Conservation (phyloP, 2,113 vertebrate species). For the Antennarius striatus region DNA sequence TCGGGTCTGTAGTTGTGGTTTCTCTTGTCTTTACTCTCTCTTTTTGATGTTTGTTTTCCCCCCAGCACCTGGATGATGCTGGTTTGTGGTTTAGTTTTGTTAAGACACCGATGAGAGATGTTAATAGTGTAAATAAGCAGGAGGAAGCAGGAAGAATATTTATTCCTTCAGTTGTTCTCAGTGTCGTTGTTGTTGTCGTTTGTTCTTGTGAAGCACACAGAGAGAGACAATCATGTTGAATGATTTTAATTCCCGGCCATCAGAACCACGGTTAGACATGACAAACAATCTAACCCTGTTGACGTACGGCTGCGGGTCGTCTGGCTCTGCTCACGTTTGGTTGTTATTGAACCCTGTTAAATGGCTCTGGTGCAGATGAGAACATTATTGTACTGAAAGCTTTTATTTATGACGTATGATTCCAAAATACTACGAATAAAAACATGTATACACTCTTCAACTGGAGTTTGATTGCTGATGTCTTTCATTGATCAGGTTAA, state of each 20-base stretch:
- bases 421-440: constrained; percentile 60
- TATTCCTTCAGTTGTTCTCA: constrained; percentile 61
- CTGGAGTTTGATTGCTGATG: too few species aligned
- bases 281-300: neutral
- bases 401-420: constrained; percentile 72
- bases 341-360: neutral
- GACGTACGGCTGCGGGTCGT: neutral
- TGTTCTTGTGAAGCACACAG: constrained; percentile 51
- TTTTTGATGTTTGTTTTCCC: constrained; percentile 4
- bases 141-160: constrained; percentile 62
- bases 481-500: too few species aligned
- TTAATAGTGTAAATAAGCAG: constrained; percentile 63
- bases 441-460: constrained; percentile 27
- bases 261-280: neutral
- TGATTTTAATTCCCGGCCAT: neutral
- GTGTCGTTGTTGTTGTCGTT: constrained; percentile 33
- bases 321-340: neutral
- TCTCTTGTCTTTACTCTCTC: neutral
- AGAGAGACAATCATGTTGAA: constrained; percentile 47
- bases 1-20: neutral
- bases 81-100: neutral
- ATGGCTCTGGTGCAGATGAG: constrained; percentile 38
- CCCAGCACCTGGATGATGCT: constrained; percentile 6
- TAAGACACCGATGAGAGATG: neutral
- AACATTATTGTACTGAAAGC: constrained; percentile 51